These are phyloP conservation scores for Heliornis fulica DNA, from an alignment of 2,113 vertebrate genomes.

Conservation along the genomic window DNA sequence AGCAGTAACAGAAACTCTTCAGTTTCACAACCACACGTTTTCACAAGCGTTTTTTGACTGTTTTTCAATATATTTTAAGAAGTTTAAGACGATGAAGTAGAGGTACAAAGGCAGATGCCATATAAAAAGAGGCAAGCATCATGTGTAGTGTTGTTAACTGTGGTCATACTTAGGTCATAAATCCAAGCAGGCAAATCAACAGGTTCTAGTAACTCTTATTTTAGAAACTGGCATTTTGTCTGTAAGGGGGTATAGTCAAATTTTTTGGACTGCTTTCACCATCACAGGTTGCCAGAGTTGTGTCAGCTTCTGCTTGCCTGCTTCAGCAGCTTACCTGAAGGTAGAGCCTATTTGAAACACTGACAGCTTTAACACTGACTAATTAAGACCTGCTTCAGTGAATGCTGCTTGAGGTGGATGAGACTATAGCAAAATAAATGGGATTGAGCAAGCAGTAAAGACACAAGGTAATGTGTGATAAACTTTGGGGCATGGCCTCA, in stretches of 20 bases:
- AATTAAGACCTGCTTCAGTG: neutral
- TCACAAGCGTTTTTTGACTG: neutral
- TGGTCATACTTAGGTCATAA: neutral
- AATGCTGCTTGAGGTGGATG: neutral
- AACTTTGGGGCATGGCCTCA: neutral
- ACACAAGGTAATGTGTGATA: neutral
- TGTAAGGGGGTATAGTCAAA: neutral
- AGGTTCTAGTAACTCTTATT: neutral
- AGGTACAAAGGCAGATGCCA: neutral
- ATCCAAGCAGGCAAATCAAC: neutral
- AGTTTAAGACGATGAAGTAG: neutral
- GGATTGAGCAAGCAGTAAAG: neutral
- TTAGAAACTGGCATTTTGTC: neutral
- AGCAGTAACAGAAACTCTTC: neutral
- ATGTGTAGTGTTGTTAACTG: neutral
- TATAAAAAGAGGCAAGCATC: neutral
- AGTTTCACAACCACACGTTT: neutral
- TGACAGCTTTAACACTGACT: neutral
- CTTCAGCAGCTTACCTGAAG: neutral
- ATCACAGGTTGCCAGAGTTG: neutral
- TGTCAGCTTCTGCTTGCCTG: neutral
- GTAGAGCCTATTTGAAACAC: neutral
- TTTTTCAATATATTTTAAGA: neutral
- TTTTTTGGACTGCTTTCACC: neutral
- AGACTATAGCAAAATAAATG: neutral